Percentiles rank a stretch among this genome's conserved stretches.
phyloP scores from a whole-genome alignment of 2,113 vertebrate species.

The Plectropomus leopardus region DNA sequence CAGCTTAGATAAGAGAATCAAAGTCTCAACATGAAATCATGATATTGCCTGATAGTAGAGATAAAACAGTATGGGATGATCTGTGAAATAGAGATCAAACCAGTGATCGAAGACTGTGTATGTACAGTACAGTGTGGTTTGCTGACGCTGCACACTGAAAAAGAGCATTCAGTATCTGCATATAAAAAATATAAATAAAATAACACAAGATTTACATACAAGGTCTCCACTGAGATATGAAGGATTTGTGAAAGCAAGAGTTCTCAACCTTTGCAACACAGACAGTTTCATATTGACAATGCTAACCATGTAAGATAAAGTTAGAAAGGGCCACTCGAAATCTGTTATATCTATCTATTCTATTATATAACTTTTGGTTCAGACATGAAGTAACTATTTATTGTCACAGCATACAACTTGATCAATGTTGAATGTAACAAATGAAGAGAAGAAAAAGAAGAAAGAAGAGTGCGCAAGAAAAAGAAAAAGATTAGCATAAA shows the following conservation, averaged over 20 bases:
- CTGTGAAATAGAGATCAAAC: not conserved
- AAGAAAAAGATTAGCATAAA: too few species aligned
- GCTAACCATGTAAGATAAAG: not conserved
- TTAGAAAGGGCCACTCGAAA: not conserved
- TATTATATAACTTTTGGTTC: too few species aligned
- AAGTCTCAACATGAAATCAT: slow-evolving; percentile 11
- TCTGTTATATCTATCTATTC: too few species aligned
- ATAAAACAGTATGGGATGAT: not conserved
- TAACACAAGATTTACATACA: not conserved
- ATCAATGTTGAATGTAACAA: not conserved
- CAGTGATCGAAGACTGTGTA: not conserved
- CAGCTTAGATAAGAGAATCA: not conserved
- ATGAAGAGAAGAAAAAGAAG: too few species aligned
- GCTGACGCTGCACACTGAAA: not conserved
- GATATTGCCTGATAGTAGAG: not conserved
- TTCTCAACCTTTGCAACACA: not conserved
- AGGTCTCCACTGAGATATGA: not conserved
- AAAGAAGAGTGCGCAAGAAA: too few species aligned
- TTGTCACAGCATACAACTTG: not conserved
- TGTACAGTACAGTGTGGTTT: not conserved
- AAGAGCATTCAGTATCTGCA: not conserved
- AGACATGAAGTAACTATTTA: not conserved
- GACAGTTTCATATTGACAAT: not conserved
- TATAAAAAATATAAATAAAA: not conserved
- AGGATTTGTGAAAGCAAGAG: not conserved